Base-by-base conservation (phyloP, 2,888 invertebrate genomes). In the Diplolepis rosae region DNA sequence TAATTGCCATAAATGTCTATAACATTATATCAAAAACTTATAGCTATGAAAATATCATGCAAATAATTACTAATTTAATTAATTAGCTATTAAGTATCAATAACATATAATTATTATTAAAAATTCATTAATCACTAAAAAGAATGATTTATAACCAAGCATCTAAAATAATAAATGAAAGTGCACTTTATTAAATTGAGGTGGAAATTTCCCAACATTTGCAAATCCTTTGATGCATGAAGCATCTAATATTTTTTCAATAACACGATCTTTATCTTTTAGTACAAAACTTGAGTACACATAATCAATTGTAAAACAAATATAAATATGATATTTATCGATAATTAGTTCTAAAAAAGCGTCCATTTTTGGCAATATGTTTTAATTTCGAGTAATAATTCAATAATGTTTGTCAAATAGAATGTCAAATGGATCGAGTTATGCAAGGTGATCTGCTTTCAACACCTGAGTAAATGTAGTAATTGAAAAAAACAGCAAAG, bases 391-490 rank as follows among this genome's bases (percentile, higher is more conserved):
- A 5, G 1, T 42, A 6, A 42, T 42, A 42, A 42, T 42, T 7
- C 6, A 45, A 9, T 18, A 39, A 42, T 15, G 15, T 22, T 22
- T 48, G 61, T n/a, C 27, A 42, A 61, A 61, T 1, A 56, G 22
- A 56, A 61, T 6, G 39, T 35, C 39, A 15, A 27, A 28, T 61
- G 32, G 32, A 56, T 56, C 32, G 13, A 56, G 11, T 56, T 32
- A 32, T 54, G 15, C 54, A 2, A 32, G 3, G 9, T 27, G 6
- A 54, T 5, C 6, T 13, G n/a, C 7, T 24, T 27, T 61, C 35
- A 45, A 45, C 61, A 61, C 61, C 61, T 61, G 61, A 61, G 35
- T 61, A 61, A 61, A 56, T 56, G 22, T 27, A 61, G 24, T 9
- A 24, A 28, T 52, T 28, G 52, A 28, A 52, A 52, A 52, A 15